A percentile compares a stretch with the other conserved stretches of the same genome.
These are phyloP conservation scores for Epinephelus fuscoguttatus DNA, from an alignment of 2,113 vertebrate species.

Conservation along the genomic window DNA sequence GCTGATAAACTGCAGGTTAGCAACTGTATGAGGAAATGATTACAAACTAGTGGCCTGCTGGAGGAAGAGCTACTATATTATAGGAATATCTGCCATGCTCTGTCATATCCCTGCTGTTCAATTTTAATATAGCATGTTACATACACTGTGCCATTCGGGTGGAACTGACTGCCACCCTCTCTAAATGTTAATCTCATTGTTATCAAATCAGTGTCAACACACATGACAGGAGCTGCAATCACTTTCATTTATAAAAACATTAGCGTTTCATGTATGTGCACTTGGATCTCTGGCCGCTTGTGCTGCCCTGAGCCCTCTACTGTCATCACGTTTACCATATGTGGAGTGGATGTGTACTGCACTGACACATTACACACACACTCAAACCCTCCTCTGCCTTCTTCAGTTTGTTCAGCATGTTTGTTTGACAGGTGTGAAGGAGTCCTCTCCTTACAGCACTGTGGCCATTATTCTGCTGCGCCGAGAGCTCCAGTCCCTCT, in stretches of 20 bases:
- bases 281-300: conserved; percentile 4
- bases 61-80: conserved; percentile 30
- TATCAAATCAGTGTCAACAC: conserved; percentile 70
- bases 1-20: not conserved
- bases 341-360: not conserved
- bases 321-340: conserved; percentile 30
- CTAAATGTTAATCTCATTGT: conserved; percentile 77
- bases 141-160: conserved; percentile 32
- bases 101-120: conserved; percentile 58
- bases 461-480: conserved; percentile 13
- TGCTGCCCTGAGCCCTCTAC: not conserved
- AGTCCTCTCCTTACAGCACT: conserved; percentile 17
- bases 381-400: not conserved
- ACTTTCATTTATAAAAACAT: conserved; percentile 10
- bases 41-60: conserved; percentile 15
- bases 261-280: not conserved
- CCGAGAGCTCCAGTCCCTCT: conserved; percentile 10
- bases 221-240: conserved; percentile 40
- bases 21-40: conserved; percentile 20
- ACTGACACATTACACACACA: not conserved
- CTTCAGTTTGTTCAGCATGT: conserved; percentile 15
- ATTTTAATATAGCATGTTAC: conserved; percentile 54
- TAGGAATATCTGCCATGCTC: conserved; percentile 41
- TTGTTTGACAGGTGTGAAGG: conserved; percentile 56
- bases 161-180: conserved; percentile 61